Percentiles rank a stretch among this genome's conserved stretches.
Conservation (phyloP, 1,140 invertebrate species). For the Cydia fagiglandana region DNA sequence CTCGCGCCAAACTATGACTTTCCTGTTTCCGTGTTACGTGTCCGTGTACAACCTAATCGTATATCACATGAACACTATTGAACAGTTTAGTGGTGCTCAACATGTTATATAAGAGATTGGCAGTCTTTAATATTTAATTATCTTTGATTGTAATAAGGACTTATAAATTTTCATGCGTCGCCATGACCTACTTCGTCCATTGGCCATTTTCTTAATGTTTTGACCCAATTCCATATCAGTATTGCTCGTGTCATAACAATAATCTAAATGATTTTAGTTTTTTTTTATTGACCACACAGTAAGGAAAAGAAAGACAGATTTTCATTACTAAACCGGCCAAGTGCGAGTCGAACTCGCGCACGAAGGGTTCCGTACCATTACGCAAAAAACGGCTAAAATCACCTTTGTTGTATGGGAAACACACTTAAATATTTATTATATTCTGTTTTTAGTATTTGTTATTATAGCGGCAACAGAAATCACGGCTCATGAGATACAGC, state of each 20-base stretch:
- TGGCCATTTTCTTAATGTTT: constrained; percentile 25
- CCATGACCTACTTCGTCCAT: constrained; percentile 4
- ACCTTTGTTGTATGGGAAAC: no score
- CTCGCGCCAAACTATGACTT: neutral
- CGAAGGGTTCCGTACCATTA: no score
- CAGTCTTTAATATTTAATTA: neutral
- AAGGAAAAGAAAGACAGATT: no score
- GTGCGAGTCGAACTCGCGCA: no score
- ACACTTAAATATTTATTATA: no score
- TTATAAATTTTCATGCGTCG: constrained; percentile 21
- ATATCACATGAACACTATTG: neutral
- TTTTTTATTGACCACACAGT: no score
- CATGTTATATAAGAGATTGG: neutral
- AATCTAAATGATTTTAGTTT: neutral
- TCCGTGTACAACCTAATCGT: neutral
- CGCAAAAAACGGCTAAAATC: no score
- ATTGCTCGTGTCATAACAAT: neutral
- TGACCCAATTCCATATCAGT: constrained; percentile 17
- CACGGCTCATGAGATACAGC: no score
- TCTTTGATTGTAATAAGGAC: neutral
- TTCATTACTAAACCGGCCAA: no score
- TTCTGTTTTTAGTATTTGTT: no score
- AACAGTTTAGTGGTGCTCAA: no score
- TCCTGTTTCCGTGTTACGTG: neutral
- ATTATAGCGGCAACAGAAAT: no score